Base-by-base conservation (phyloP, 2,797 vertebrate species). In the Sebastes paucispinis region DNA sequence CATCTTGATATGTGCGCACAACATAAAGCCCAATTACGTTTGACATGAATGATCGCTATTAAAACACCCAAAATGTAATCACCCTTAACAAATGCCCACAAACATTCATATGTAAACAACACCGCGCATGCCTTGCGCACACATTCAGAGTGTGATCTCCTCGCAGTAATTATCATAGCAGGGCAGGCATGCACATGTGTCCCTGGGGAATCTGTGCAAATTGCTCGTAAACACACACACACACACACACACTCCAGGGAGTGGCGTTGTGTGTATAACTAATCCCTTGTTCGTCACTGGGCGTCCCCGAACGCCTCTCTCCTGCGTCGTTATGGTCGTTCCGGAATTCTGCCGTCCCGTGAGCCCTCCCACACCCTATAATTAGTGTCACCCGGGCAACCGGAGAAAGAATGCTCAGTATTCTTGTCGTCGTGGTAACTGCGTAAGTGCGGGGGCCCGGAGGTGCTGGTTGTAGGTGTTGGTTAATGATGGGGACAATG, bases 311-410 rank as follows among this genome's bases (percentile, higher is more conserved):
- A 91, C 81, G 78, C 90, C 83, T 89, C 87, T 76, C 84, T 88
- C 82, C 80, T 89, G 87, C 50, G 87, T 87, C 73, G 84, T 90
- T 91, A 89, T 83, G 89, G 88, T 89, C 78, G 65, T 93, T 91
- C 88, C 72, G 72, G 92, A 92, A 94, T 94, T 84, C 84, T 91
- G 77, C 83, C 63, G 25, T 93, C 92, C 91, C 84, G 67, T 85
- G 88, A 92, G 92, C 84, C 89, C 89, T 93, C 93, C 91, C 92
- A 94, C 94, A 92, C 95, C 93, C 93, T 87, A 81, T 94, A 92
- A 95, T 94, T 89, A 85, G 82, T 87, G 91, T 95, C 88, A 87
- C 93, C 93, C 63, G 32, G 92, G 93, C 91, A 95, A 96, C 94
- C 9, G 2, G 78, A 83, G 89, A 90, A 94, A 94, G 92, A 95